phyloP scores from a whole-genome alignment of 2,113 vertebrate genomes.

The Athene noctua region DNA sequence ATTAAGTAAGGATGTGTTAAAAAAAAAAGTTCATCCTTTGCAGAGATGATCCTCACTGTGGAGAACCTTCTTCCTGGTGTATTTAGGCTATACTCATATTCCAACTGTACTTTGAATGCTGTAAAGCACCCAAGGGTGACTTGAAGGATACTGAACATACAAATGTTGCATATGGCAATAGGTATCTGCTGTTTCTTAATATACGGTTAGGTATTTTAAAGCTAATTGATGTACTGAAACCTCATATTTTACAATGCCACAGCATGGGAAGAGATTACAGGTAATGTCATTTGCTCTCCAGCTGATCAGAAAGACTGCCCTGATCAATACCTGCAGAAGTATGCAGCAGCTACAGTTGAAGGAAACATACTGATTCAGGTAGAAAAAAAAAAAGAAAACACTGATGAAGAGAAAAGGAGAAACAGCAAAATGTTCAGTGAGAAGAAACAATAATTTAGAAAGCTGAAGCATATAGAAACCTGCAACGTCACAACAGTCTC shows the following conservation, averaged over 20 bases:
- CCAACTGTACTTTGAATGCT: neutral
- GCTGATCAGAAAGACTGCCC: neutral
- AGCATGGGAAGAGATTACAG: neutral
- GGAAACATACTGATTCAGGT: neutral
- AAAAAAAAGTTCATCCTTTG: neutral
- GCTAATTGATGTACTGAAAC: neutral
- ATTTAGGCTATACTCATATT: neutral
- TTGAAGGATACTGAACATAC: neutral
- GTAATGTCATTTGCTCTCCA: neutral
- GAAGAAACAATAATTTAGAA: neutral
- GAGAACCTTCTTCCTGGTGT: neutral
- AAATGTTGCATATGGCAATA: neutral
- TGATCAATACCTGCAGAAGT: neutral
- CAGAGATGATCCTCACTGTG: neutral
- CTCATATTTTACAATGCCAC: neutral
- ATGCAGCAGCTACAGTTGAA: neutral
- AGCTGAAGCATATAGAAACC: neutral
- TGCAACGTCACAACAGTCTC: neutral
- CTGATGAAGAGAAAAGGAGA: neutral
- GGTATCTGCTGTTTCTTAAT: neutral
- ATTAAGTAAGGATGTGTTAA: neutral
- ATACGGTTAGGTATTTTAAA: neutral
- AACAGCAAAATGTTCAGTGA: neutral
- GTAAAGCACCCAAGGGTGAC: neutral
- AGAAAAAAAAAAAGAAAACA: neutral